These are phyloP conservation scores for Aproaerema taeniolella DNA, from an alignment of 2,888 invertebrate species.

Conservation along the genomic window DNA sequence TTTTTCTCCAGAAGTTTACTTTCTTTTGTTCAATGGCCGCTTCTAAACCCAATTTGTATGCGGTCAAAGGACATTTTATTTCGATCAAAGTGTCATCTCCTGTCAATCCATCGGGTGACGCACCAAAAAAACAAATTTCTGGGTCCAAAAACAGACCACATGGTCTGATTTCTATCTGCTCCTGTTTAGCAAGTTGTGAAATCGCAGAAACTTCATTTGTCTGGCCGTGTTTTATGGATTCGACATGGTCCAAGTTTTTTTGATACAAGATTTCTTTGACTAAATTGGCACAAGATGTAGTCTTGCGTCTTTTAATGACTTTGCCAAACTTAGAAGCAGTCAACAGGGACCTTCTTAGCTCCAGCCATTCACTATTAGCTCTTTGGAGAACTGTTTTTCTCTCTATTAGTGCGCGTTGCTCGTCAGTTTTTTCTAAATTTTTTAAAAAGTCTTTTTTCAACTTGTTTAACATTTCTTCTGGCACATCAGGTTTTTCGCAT, in stretches of 20 bases:
- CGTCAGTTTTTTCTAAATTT: slow-evolving; percentile 5
- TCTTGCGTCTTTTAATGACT: slow-evolving; percentile 12
- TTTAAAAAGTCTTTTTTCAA: slow-evolving; percentile 1
- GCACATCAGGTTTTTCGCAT: slow-evolving; percentile 1
- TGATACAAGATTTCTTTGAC: slow-evolving; percentile 14
- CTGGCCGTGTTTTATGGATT: slow-evolving; percentile 16
- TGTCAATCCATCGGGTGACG: slow-evolving; percentile 20
- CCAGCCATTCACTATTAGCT: slow-evolving; percentile 15
- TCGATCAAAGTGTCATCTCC: no score
- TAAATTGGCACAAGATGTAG: slow-evolving; percentile 11
- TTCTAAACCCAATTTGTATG: background rate
- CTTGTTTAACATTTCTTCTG: background rate
- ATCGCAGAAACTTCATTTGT: slow-evolving; percentile 16
- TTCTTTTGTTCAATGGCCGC: background rate
- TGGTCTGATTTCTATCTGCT: slow-evolving; percentile 7
- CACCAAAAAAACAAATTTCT: slow-evolving; percentile 14
- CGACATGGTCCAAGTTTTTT: slow-evolving; percentile 7
- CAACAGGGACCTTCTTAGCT: slow-evolving; percentile 12
- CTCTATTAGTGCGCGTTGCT: slow-evolving; percentile 2
- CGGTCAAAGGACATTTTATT: slow-evolving; percentile 1
- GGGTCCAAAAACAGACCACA: slow-evolving; percentile 18
- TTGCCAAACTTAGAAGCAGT: slow-evolving; percentile 16
- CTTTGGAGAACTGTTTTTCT: slow-evolving; percentile 12
- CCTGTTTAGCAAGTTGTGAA: slow-evolving; percentile 11
- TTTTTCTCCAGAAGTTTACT: background rate